phyloP scores from a whole-genome alignment of 2,888 invertebrate species.

The Eugnorisma glareosa region DNA sequence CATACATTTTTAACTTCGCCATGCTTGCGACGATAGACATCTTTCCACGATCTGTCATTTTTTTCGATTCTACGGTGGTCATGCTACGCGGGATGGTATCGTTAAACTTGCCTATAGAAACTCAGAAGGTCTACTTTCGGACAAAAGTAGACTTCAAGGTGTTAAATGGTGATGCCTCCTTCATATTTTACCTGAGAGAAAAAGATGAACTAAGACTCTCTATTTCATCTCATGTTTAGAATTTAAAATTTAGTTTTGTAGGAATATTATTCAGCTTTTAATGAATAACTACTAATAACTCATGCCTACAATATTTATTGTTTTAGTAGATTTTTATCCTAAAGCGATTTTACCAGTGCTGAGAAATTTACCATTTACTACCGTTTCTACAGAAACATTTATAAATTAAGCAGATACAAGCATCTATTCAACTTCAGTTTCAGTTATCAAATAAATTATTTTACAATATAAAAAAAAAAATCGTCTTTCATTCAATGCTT shows the following conservation, averaged over 20 bases:
- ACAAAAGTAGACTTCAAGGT: not conserved
- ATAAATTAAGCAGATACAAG: slow-evolving; percentile 9
- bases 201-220: not conserved
- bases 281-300: slow-evolving; percentile 1
- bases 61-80: too few species aligned
- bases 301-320: not conserved
- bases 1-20: too few species aligned
- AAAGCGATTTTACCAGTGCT: slow-evolving; percentile 1
- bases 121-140: too few species aligned
- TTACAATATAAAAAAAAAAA: slow-evolving; percentile 5
- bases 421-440: slow-evolving; percentile 11
- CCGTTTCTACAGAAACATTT: slow-evolving; percentile 18
- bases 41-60: too few species aligned
- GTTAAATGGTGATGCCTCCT: not conserved
- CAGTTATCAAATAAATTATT: not conserved
- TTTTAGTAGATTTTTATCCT: not conserved
- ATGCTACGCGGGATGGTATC: too few species aligned
- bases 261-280: not conserved
- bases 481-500: not conserved
- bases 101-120: too few species aligned
- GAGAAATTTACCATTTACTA: slow-evolving; percentile 1
- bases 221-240: too few species aligned
- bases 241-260: not conserved
- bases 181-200: not conserved
- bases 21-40: too few species aligned